phyloP scores from a whole-genome alignment of 1,140 invertebrate species.

The Frieseomelitta varia region DNA sequence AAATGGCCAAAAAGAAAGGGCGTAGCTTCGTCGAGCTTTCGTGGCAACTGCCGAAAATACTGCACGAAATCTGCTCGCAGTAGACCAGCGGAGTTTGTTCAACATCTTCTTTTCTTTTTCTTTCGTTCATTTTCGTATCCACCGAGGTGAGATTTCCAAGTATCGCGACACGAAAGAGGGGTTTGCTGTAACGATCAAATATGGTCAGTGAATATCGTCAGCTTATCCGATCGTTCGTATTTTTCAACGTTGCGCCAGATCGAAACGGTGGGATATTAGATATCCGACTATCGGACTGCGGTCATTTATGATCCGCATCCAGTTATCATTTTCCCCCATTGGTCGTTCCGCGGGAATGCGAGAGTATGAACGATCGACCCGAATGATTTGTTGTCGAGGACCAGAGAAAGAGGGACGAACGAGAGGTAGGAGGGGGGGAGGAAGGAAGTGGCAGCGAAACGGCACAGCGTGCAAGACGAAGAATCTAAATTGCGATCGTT shows the following conservation, averaged over 20 bases:
- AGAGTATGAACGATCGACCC: slow-evolving; percentile 43
- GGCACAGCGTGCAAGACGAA: slow-evolving; percentile 26
- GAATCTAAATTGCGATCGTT: slow-evolving; percentile 49
- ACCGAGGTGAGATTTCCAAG: background rate
- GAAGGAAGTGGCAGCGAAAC: slow-evolving; percentile 3
- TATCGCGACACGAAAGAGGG: background rate
- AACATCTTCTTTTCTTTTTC: too few relatives aligned
- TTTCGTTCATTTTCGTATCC: too few relatives aligned
- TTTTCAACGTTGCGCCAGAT: slow-evolving; percentile 65
- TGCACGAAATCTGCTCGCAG: too few relatives aligned
- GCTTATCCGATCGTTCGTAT: slow-evolving; percentile 74
- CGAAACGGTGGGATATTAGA: slow-evolving; percentile 73
- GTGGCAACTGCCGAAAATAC: background rate
- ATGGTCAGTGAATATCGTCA: slow-evolving; percentile 49
- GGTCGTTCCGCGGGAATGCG: slow-evolving; percentile 31
- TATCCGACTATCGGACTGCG: slow-evolving; percentile 71
- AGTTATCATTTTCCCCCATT: slow-evolving; percentile 61
- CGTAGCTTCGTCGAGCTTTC: background rate
- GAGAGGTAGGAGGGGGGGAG: background rate
- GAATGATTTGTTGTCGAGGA: slow-evolving; percentile 53
- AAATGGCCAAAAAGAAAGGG: background rate
- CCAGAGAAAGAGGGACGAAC: background rate
- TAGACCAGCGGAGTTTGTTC: too few relatives aligned
- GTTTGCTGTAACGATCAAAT: slow-evolving; percentile 25
- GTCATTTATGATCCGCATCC: slow-evolving; percentile 70